These are phyloP conservation scores for Chelmon rostratus DNA, from an alignment of 2,797 vertebrate species.

Conservation along the genomic window DNA sequence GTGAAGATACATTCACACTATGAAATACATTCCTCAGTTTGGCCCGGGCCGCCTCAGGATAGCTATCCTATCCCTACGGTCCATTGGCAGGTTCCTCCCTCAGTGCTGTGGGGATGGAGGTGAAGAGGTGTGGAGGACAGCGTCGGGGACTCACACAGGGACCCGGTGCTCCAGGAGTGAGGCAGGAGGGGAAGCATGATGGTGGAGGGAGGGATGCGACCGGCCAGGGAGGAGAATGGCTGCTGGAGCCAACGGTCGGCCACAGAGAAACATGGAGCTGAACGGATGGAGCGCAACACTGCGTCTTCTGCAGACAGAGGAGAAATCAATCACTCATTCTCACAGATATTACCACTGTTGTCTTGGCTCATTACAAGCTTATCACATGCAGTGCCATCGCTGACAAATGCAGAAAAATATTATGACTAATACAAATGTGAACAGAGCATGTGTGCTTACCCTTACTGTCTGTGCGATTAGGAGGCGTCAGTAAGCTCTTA, in stretches of 20 bases:
- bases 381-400: slow-evolving; percentile 23
- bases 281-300: slow-evolving; percentile 81
- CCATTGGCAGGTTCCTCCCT: slow-evolving; percentile 75
- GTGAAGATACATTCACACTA: slow-evolving; percentile 26
- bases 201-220: neutral
- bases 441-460: slow-evolving; percentile 33
- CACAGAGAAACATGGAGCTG: slow-evolving; percentile 80
- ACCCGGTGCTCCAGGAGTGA: slow-evolving; percentile 85
- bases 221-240: slow-evolving; percentile 38
- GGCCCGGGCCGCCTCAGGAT: neutral
- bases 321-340: slow-evolving; percentile 17
- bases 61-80: slow-evolving; percentile 81
- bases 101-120: slow-evolving; percentile 43
- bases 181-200: slow-evolving; percentile 49
- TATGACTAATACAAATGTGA: slow-evolving; percentile 20
- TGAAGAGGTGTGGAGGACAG: slow-evolving; percentile 46
- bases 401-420: slow-evolving; percentile 13
- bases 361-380: slow-evolving; percentile 40
- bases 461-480: slow-evolving; percentile 75
- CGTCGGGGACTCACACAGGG: slow-evolving; percentile 36
- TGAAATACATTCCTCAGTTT: slow-evolving; percentile 52
- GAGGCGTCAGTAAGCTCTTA: slow-evolving; percentile 73
- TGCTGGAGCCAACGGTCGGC: slow-evolving; percentile 18
- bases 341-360: slow-evolving; percentile 15
- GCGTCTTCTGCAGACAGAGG: slow-evolving; percentile 39